Base-by-base conservation (phyloP, 2,888 invertebrate species). In the Eucera pruinosa region DNA sequence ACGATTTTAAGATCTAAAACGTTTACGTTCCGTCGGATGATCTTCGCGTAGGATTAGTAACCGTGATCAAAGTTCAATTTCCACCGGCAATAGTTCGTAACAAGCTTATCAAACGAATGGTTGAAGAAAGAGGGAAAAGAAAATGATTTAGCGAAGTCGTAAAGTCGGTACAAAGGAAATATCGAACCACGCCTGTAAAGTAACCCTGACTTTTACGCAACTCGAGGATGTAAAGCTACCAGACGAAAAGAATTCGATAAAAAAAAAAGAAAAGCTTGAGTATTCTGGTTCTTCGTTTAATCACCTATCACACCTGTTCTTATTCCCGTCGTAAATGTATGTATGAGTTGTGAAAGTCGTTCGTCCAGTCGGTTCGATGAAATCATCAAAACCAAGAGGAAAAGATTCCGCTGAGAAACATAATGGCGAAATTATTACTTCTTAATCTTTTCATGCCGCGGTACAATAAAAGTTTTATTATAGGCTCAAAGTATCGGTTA, bases 91-190 rank as follows among this genome's bases (percentile, higher is more conserved):
- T 41, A 7, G n/a, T 60, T 36, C 20, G 33, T 30, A 45, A 54
- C 39, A 54, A 45, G 45, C 23, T 52, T 39, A 25, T 58, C 52
- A 9, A 52, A 43, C 9, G 11, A 1, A 18, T n/a, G 13, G 13
- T 7, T 13, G 41, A 11, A 36, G 7, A 15, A 13, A 45, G 45
- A 33, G 36, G 9, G 27, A n/a, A 39, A 64, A 9, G 2, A 3
- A 9, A 33, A 47, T 25, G 57, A 60, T 52, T 65, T 52, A 72
- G 11, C 2, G n/a, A 2, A 18, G 30, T 30, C 52, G 50, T 64
- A 64, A 52, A 58, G 5, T 11, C 18, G 15, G n/a, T 58, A 58
- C 20, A 45, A 69, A 68, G 45, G 71, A 54, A 54, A 61, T 60
- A 20, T 54, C 45, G 36, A 20, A 52, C 15, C 43, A 36, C 25